A percentile compares a stretch with the other conserved stretches of the same genome.
Conservation (phyloP, 2,888 invertebrate genomes). For the Latrodectus hesperus region DNA sequence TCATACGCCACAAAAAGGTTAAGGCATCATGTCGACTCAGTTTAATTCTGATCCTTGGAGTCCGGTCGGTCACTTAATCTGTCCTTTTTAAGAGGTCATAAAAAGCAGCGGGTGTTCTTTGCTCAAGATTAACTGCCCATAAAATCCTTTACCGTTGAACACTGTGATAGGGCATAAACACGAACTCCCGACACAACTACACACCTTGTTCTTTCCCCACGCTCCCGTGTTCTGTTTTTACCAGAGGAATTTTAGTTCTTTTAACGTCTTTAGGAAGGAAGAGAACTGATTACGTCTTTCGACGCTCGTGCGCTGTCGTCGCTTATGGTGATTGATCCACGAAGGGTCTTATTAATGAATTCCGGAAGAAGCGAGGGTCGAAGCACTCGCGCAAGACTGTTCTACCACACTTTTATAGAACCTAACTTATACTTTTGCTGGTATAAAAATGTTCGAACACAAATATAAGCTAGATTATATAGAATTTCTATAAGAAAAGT, state of each 20-base stretch:
- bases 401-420: no score
- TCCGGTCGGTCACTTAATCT: conserved; percentile 48
- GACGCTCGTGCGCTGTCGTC: not conserved
- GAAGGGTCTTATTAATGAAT: no score
- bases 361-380: no score
- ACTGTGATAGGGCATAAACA: conserved; percentile 39
- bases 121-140: conserved; percentile 52
- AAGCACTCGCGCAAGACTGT: no score
- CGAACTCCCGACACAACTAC: conserved; percentile 21
- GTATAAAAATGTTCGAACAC: no score
- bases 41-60: conserved; percentile 4
- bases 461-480: no score
- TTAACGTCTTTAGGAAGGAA: not conserved
- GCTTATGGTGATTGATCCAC: no score
- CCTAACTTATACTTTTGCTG: no score
- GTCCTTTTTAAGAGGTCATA: conserved; percentile 35
- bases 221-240: not conserved
- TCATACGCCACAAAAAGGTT: not conserved
- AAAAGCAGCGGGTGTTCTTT: conserved; percentile 28
- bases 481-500: no score
- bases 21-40: conserved; percentile 13
- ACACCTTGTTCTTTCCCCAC: not conserved
- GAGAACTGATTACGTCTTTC: not conserved
- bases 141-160: conserved; percentile 40
- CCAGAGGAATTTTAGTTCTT: conserved; percentile 5